A percentile compares a stretch with the other conserved stretches of the same genome.
Conservation (phyloP, 2,888 invertebrate genomes). For the Pammene aurita region DNA sequence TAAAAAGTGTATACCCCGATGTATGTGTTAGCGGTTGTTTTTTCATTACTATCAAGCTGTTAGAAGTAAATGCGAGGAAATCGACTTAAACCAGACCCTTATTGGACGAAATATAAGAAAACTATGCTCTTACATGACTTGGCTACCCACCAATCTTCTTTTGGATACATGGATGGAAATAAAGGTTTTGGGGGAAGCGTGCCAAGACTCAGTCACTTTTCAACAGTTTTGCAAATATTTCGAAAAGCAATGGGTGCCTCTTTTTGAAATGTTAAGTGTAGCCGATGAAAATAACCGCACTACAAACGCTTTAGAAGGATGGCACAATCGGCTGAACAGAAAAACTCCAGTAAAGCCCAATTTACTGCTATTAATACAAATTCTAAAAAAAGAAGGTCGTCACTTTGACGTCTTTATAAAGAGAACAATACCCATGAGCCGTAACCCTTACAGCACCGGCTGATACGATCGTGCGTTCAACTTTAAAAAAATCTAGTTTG, state of each 20-base stretch:
- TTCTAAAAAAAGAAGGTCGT: conserved; percentile 6
- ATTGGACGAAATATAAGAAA: conserved; percentile 6
- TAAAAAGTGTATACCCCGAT: conserved; percentile 9
- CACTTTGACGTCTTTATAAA: conserved; percentile 4
- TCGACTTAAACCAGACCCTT: neutral
- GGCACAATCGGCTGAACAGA: conserved; percentile 3
- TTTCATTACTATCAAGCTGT: conserved; percentile 1
- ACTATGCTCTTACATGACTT: conserved; percentile 9
- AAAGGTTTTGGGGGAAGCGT: neutral
- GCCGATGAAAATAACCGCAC: conserved; percentile 17
- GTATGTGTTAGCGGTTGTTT: neutral
- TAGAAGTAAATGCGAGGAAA: neutral
- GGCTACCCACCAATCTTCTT: conserved; percentile 6
- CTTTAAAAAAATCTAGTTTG: too few relatives aligned
- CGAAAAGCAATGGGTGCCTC: neutral
- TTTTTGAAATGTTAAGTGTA: neutral
- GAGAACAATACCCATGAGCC: conserved; percentile 5
- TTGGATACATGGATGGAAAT: conserved; percentile 11
- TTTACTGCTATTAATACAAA: conserved; percentile 7
- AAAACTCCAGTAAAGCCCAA: conserved; percentile 1
- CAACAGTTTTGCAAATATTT: conserved; percentile 13
- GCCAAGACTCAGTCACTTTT: neutral
- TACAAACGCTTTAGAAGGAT: conserved; percentile 14
- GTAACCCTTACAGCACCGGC: too few relatives aligned
- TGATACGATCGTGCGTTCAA: too few relatives aligned